Base-by-base conservation (phyloP, 1,140 invertebrate genomes). In the Drosophila nigrodunni region DNA sequence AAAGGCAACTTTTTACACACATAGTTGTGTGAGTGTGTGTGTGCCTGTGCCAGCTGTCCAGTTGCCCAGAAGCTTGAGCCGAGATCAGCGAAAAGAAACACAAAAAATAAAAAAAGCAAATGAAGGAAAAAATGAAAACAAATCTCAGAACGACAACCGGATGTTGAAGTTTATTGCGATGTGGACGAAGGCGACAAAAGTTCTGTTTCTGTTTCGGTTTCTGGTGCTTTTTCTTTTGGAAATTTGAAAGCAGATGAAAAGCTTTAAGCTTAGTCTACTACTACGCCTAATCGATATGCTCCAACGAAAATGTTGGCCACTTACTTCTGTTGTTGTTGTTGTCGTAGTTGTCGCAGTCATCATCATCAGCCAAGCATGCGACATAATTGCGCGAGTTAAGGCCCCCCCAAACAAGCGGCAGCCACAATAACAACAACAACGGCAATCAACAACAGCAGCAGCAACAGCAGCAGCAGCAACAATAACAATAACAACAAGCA, bases 311-410 rank as follows among this genome's bases (percentile, higher is more conserved):
- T 78, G 61, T 70, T 64, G 67, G 78, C 62, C 67, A 78, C 71
- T 68, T 55, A 72, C 61, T 76, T 64, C 49, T 50, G 54, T 65
- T 44, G 47, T 55, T 59, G 54, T 46, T 39, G 64, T 68, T 47
- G 64, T 74, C 46, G 59, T 81, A 71, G 69, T 82, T 80, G 83
- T 83, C 83, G 83, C 78, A 89, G 89, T 91, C 89, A 91, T 91
- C 89, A 91, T 91, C 88, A 91, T 91, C 89, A 91, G 68, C 85
- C 79, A 91, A 91, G 89, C 89, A 91, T 91, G 89, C 89, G 82
- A 91, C 89, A 91, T 91, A 91, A 91, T 91, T 91, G 89, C 89
- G 89, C 85, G 89, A 91, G 79, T 91, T 91, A 89, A 89, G 75
- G 80, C 85, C 74, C 61, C 43, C 70, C 73, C 54, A 70, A 70